A percentile compares a stretch with the other conserved stretches of the same genome.
Conservation (phyloP, 2,113 vertebrate species). For the Crotalus tigris region DNA sequence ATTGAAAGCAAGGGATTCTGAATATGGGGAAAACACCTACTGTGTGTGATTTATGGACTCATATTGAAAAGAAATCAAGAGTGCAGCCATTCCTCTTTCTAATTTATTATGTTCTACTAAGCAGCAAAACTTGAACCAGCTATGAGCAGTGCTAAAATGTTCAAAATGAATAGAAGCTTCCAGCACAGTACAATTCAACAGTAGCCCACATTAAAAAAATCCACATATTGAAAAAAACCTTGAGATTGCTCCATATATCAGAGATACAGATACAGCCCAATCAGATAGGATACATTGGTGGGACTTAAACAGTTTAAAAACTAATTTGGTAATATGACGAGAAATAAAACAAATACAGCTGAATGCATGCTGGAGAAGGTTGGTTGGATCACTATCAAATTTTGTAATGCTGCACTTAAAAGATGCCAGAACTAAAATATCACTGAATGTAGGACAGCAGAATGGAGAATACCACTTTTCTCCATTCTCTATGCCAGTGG, state of each 20-base stretch:
- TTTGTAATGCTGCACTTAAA: neutral
- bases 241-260: neutral
- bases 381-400: too few species aligned
- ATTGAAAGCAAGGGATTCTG: conserved; percentile 4
- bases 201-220: neutral
- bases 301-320: neutral
- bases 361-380: neutral
- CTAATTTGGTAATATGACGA: neutral
- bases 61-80: conserved; percentile 35
- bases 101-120: neutral
- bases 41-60: conserved; percentile 34
- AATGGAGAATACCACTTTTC: neutral
- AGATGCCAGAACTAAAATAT: neutral
- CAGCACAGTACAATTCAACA: accelerated
- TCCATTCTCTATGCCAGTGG: neutral
- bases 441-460: neutral
- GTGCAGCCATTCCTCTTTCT: neutral
- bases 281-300: neutral
- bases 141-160: neutral
- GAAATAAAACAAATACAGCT: neutral
- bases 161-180: neutral
- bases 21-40: conserved; percentile 21
- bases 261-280: neutral
- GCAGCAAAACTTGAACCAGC: neutral
- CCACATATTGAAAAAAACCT: neutral